phyloP scores from a whole-genome alignment of 2,113 vertebrate species.

The Channa argus region DNA sequence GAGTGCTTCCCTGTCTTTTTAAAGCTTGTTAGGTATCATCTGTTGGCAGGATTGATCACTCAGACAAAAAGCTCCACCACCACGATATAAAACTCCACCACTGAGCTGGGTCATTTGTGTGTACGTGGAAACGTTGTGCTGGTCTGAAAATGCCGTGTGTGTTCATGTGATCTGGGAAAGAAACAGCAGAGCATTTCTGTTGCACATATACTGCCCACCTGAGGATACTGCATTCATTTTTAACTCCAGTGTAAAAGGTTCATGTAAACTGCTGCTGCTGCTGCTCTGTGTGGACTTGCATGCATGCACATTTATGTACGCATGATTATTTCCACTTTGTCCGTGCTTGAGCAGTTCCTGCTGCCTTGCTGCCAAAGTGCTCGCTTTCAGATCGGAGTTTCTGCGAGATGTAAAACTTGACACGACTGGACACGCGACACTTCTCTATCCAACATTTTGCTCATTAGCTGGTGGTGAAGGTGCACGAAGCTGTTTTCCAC shows the following conservation, averaged over 20 bases:
- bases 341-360: not conserved
- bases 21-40: too few relatives aligned
- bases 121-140: too few relatives aligned
- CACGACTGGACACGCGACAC: not conserved
- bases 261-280: not conserved
- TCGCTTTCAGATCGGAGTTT: not conserved
- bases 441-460: not conserved
- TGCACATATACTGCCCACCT: not conserved
- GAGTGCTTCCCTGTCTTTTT: too few relatives aligned
- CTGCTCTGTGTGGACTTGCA: too few relatives aligned
- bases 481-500: not conserved
- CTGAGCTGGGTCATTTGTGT: too few relatives aligned
- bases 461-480: constrained; percentile 5
- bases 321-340: not conserved
- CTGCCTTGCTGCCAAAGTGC: not conserved
- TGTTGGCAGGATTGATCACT: too few relatives aligned
- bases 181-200: not conserved
- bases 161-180: not conserved
- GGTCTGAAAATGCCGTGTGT: not conserved
- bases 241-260: not conserved
- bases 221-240: not conserved
- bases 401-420: not conserved
- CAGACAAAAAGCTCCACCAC: too few relatives aligned
- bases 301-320: too few relatives aligned
- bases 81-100: too few relatives aligned